These are phyloP conservation scores for Falco concolor DNA, from an alignment of 2,797 vertebrate species.

Conservation along the genomic window DNA sequence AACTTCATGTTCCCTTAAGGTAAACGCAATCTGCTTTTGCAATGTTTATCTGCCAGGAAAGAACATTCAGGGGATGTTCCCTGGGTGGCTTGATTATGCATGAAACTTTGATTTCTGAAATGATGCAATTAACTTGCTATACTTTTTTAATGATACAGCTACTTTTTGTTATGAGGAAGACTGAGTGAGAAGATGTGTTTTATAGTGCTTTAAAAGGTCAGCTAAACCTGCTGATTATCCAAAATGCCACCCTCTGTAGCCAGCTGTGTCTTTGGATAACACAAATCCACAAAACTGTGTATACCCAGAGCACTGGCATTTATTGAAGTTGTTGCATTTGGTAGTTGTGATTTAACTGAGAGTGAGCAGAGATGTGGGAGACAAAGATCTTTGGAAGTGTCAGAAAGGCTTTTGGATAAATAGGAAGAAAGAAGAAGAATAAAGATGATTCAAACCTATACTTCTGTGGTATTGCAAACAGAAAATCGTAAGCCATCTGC, in stretches of 20 bases:
- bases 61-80: background rate
- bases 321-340: background rate
- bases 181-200: background rate
- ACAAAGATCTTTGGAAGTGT: background rate
- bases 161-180: conserved; percentile 3
- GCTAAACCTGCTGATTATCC: background rate
- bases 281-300: background rate
- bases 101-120: conserved; percentile 4
- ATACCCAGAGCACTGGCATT: background rate
- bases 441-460: background rate
- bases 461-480: background rate
- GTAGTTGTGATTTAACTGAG: background rate
- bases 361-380: background rate
- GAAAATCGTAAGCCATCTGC: background rate
- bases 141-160: background rate
- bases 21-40: conserved; percentile 47
- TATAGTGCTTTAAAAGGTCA: background rate
- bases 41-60: background rate
- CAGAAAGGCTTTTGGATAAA: background rate
- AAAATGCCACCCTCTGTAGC: background rate
- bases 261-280: background rate
- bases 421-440: background rate
- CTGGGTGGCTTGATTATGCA: background rate
- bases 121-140: background rate
- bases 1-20: conserved; percentile 15